Conservation (phyloP, 1,140 invertebrate genomes). For the Lasioglossum albipes region DNA sequence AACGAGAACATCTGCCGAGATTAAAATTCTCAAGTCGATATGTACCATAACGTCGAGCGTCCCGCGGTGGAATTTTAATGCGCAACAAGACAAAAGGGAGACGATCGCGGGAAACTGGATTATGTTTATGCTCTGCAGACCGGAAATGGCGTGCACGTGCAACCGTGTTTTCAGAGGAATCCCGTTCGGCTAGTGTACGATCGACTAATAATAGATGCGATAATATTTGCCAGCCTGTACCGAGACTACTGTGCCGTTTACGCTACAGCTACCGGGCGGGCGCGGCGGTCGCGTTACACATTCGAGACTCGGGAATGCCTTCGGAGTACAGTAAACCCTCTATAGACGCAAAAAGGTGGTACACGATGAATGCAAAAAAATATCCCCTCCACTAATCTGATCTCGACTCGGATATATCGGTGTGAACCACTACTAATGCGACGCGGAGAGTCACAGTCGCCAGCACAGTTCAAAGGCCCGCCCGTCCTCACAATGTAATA, state of each 20-base stretch:
- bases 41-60: not conserved
- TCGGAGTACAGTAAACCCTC: no score
- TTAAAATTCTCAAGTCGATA: not conserved
- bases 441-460: no score
- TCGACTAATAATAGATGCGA: constrained; percentile 48
- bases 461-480: no score
- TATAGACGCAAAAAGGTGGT: no score
- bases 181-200: constrained; percentile 20
- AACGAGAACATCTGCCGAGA: not conserved
- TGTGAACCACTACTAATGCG: no score
- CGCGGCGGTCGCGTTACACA: not conserved
- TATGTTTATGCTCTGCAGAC: constrained; percentile 22
- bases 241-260: constrained; percentile 3
- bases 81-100: not conserved
- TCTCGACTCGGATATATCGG: no score
- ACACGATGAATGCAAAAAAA: no score
- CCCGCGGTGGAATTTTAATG: not conserved
- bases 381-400: no score
- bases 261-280: not conserved
- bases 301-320: not conserved
- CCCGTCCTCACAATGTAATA: no score
- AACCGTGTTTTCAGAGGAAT: constrained; percentile 45
- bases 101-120: not conserved
- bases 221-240: constrained; percentile 37
- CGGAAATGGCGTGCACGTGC: constrained; percentile 47